phyloP scores from a whole-genome alignment of 2,113 vertebrate genomes.

The Rhegmatorhina hoffmannsi region DNA sequence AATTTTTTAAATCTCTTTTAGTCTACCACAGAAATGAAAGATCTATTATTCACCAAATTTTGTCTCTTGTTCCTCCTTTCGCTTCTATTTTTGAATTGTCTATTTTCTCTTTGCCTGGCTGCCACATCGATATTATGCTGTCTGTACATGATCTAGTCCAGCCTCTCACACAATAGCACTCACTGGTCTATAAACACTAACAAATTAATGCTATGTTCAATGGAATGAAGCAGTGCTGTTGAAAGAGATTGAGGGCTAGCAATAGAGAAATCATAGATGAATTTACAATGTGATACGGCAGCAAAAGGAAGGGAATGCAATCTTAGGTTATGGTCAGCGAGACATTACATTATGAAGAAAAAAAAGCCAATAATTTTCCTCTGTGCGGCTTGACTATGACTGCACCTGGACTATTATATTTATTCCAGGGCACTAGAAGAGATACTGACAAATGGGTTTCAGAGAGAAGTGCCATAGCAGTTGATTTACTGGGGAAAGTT shows the following conservation, averaged over 20 bases:
- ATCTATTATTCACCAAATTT: background rate
- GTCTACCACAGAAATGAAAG: background rate
- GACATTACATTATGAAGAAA: background rate
- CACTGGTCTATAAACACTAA: constrained; percentile 26
- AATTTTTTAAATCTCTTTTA: background rate
- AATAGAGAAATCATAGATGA: background rate
- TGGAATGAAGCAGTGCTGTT: background rate
- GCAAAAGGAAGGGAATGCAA: background rate
- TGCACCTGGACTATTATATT: constrained; percentile 18
- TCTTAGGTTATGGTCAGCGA: background rate
- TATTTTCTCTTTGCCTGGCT: constrained; percentile 15
- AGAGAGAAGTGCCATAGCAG: background rate
- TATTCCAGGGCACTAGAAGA: background rate
- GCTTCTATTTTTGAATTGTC: background rate
- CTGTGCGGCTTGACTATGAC: background rate
- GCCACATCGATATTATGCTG: background rate
- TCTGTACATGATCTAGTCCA: background rate
- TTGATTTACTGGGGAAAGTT: background rate
- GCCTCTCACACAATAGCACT: background rate
- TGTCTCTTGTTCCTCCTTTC: background rate
- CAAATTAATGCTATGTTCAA: constrained; percentile 16
- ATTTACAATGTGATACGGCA: background rate
- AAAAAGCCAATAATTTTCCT: background rate
- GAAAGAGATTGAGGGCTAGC: background rate
- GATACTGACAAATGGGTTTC: background rate